Evolutionary conservation across 2,797 vertebrate genomes (phyloP).

Genomic region (Cuculus canorus): DNA sequence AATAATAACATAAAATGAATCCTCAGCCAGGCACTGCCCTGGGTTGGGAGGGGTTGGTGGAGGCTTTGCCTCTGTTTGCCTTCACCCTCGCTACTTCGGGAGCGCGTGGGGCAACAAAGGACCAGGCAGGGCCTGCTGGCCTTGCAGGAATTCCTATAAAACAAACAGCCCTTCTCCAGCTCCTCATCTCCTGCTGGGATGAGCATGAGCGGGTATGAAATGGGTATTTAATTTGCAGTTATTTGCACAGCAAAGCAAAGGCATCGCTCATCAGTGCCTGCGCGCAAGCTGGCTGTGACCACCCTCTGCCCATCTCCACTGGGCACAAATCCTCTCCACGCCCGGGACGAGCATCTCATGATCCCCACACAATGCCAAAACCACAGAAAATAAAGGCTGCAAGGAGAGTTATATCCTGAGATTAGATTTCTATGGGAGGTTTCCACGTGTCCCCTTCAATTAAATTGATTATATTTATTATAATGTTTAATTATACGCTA

Average conservation of each 20-base stretch:
- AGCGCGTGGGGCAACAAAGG: fast-evolving
- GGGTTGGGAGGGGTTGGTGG: fast-evolving
- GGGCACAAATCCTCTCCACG: not conserved
- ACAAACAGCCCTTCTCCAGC: not conserved
- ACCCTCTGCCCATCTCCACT: fast-evolving
- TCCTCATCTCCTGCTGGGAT: not conserved
- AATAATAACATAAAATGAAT: not conserved
- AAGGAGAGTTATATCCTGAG: fast-evolving
- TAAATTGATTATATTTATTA: not conserved
- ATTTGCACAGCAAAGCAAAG: not conserved
- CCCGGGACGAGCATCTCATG: fast-evolving
- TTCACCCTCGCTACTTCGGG: fast-evolving
- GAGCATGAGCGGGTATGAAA: too few relatives aligned
- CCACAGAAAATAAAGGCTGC: fast-evolving
- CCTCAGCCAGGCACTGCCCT: not conserved
- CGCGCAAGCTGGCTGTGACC: fast-evolving
- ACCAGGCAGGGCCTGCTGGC: fast-evolving
- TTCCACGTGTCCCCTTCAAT: not conserved
- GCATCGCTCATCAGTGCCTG: fast-evolving
- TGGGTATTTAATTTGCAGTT: fast-evolving
- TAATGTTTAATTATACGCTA: not conserved
- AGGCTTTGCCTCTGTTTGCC: not conserved
- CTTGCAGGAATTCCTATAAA: not conserved
- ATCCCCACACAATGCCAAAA: fast-evolving
- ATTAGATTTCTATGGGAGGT: not conserved